Conservation (phyloP, 2,888 invertebrate species). For the Ennomos fuscantarius region DNA sequence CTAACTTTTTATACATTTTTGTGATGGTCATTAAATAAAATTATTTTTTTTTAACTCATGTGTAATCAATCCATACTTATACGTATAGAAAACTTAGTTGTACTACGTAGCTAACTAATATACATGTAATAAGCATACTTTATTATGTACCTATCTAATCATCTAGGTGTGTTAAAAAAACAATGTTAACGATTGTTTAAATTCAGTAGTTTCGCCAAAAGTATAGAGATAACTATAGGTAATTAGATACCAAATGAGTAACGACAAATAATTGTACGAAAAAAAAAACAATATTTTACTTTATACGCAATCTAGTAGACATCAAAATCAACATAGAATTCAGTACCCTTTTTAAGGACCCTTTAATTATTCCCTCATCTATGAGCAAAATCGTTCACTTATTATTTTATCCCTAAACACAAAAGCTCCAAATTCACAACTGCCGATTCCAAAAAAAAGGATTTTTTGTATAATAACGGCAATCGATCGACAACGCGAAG, state of each 20-base stretch:
- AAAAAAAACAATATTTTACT: neutral
- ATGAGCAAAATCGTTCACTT: constrained; percentile 53
- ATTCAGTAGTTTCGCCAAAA: neutral
- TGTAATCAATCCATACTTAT: no score
- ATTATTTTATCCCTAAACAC: constrained; percentile 63
- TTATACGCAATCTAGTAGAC: neutral
- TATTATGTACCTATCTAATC: no score
- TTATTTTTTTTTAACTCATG: no score
- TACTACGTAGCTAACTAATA: no score
- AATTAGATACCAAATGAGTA: neutral
- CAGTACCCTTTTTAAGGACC: constrained; percentile 36
- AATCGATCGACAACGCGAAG: constrained; percentile 77
- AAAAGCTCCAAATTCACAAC: constrained; percentile 72
- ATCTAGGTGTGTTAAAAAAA: neutral
- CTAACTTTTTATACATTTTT: no score
- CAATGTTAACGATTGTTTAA: neutral
- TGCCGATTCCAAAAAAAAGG: constrained; percentile 65
- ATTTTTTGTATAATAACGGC: constrained; percentile 81
- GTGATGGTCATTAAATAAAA: no score
- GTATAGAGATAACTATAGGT: neutral
- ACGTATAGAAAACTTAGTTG: no score
- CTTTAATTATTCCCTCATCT: constrained; percentile 54
- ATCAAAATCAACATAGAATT: neutral
- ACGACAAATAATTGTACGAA: neutral
- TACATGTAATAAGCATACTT: no score